A percentile compares a stretch with the other conserved stretches of the same genome.
These are phyloP conservation scores for Semibalanus balanoides DNA, from an alignment of 1,140 invertebrate genomes.

Conservation along the genomic window DNA sequence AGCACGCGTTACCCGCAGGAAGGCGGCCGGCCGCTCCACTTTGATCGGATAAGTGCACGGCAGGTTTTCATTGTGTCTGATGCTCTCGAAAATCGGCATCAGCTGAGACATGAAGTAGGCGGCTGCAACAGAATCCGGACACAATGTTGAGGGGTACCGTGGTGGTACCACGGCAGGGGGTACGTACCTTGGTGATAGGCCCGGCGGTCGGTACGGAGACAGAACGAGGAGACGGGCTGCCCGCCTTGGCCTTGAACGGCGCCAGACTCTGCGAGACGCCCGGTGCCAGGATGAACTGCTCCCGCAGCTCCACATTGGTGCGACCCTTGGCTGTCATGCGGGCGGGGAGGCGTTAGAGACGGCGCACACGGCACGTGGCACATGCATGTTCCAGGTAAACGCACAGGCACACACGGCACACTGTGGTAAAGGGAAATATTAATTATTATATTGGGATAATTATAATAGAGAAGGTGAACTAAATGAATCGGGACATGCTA, in stretches of 20 bases:
- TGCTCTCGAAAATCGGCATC: constrained; percentile 80
- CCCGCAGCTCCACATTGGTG: constrained; percentile 96
- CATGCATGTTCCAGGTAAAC: no score
- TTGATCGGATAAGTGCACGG: not conserved
- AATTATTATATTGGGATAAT: no score
- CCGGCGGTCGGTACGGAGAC: constrained; percentile 48
- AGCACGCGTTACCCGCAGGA: not conserved
- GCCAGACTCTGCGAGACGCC: constrained; percentile 95
- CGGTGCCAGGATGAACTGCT: constrained; percentile 95
- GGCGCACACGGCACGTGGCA: no score
- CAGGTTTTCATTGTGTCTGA: constrained; percentile 33
- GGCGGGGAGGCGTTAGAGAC: not conserved
- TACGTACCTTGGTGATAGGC: constrained; percentile 80
- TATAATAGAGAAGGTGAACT: no score
- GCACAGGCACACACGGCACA: not conserved
- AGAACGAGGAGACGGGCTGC: constrained; percentile 39
- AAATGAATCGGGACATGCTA: no score
- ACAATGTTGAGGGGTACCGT: no score
- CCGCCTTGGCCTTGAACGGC: constrained; percentile 69
- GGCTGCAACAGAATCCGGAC: constrained; percentile 36
- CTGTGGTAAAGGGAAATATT: no score
- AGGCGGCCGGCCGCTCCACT: not conserved
- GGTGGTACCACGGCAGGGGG: no score
- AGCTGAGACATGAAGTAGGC: constrained; percentile 80
- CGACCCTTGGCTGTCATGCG: constrained; percentile 78